phyloP scores from a whole-genome alignment of 2,888 invertebrate genomes.

The Eilema caniola region DNA sequence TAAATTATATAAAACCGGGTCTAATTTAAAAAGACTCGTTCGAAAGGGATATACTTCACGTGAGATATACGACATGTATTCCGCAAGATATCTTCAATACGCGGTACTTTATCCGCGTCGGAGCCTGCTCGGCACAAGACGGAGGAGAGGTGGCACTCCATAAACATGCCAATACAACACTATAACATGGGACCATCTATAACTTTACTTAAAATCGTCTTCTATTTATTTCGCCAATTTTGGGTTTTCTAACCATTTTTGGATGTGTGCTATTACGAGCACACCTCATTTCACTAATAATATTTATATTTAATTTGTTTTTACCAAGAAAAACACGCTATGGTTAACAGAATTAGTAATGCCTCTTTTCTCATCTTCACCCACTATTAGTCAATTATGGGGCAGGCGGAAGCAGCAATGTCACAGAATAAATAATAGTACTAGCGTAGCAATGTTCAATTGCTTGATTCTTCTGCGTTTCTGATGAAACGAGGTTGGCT shows the following conservation, averaged over 20 bases:
- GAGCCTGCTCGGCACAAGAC: not conserved
- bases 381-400: too few relatives aligned
- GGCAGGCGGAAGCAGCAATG: too few relatives aligned
- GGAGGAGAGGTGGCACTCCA: not conserved
- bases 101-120: not conserved
- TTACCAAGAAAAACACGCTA: not conserved
- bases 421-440: too few relatives aligned
- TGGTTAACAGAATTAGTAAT: too few relatives aligned
- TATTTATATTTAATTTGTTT: not conserved
- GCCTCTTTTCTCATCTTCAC: too few relatives aligned
- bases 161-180: slow-evolving; percentile 6
- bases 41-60: slow-evolving; percentile 6
- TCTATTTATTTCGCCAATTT: not conserved
- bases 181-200: not conserved
- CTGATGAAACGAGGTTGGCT: too few relatives aligned
- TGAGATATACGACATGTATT: slow-evolving; percentile 7
- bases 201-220: not conserved
- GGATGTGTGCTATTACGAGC: too few relatives aligned
- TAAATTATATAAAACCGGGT: not conserved
- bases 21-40: slow-evolving; percentile 5
- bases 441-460: too few relatives aligned
- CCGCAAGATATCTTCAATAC: not conserved
- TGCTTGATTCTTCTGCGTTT: too few relatives aligned
- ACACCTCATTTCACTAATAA: not conserved
- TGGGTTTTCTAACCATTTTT: not conserved